Conservation (phyloP, 2,888 invertebrate genomes). For the Apotomis capreana region DNA sequence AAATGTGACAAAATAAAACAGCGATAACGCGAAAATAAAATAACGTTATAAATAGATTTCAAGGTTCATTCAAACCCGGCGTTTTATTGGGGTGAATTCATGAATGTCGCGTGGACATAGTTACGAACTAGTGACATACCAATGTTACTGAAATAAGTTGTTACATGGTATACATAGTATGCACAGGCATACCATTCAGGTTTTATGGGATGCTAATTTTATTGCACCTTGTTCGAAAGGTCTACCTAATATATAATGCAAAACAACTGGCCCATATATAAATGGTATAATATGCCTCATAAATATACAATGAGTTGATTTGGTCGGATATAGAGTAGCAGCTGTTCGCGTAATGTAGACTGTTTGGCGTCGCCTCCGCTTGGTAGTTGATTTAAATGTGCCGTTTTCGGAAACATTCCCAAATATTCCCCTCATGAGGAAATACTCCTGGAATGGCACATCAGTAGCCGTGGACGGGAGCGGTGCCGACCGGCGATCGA, state of each 20-base stretch:
- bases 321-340: not conserved
- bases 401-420: too few species aligned
- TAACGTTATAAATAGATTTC: too few species aligned
- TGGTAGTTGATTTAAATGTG: not conserved
- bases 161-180: too few species aligned
- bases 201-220: constrained; percentile 1
- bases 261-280: constrained; percentile 4
- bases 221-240: not conserved
- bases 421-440: too few species aligned
- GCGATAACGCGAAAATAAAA: too few species aligned
- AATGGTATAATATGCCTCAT: constrained; percentile 6
- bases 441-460: too few species aligned
- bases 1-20: too few species aligned
- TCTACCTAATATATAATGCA: constrained; percentile 2
- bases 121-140: too few species aligned
- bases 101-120: too few species aligned
- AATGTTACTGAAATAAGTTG: too few species aligned
- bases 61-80: too few species aligned
- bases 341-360: constrained; percentile 23
- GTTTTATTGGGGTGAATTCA: too few species aligned
- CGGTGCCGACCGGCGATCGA: not conserved
- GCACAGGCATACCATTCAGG: not conserved
- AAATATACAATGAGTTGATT: constrained; percentile 1
- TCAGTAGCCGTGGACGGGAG: not conserved
- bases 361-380: constrained; percentile 25